Percentiles rank a stretch among this genome's conserved stretches.
Conservation (phyloP, 2,113 vertebrate genomes). For the Cyanoderma ruficeps region DNA sequence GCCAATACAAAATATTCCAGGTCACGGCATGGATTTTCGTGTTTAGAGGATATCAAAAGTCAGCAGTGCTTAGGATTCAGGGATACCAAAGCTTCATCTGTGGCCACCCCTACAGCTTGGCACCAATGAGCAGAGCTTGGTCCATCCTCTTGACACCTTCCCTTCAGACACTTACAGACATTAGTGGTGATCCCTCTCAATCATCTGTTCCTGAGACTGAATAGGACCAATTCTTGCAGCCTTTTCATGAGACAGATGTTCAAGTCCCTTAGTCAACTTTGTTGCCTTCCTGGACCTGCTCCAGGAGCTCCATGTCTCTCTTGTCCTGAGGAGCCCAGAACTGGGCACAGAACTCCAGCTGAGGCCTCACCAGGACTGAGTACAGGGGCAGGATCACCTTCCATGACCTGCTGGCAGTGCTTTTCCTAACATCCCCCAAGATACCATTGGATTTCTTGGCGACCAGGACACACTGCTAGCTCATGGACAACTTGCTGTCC, state of each 20-base stretch:
- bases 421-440: neutral
- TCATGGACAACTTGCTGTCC: neutral
- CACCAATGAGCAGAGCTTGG: neutral
- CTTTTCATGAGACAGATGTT: neutral
- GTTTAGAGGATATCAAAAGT: neutral
- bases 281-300: neutral
- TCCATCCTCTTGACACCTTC: neutral
- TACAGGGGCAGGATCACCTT: accelerated
- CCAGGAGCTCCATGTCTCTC: neutral
- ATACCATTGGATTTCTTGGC: neutral
- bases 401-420: accelerated
- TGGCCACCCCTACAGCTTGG: neutral
- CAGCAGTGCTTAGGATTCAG: neutral
- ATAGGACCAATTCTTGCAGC: accelerated
- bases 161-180: neutral
- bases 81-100: neutral
- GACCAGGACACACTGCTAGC: neutral
- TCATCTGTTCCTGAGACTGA: neutral
- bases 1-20: neutral
- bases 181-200: no score
- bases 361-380: accelerated
- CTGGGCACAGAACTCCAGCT: neutral
- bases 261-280: neutral
- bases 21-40: neutral
- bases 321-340: neutral